Percentiles rank a stretch among this genome's conserved stretches.
These are phyloP conservation scores for Grapholita molesta DNA, from an alignment of 1,140 invertebrate species.

Conservation along the genomic window DNA sequence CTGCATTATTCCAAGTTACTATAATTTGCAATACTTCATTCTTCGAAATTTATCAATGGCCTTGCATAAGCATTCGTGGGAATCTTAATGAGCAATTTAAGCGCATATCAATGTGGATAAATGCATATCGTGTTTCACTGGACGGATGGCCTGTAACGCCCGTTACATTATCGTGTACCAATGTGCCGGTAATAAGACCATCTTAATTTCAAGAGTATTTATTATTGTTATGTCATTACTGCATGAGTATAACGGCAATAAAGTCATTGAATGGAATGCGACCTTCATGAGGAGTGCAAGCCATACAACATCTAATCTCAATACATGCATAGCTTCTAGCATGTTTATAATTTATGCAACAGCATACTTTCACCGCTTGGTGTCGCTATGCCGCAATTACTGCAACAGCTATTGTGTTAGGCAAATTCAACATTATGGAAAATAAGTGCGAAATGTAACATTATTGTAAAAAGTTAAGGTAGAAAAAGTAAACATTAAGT, in stretches of 20 bases:
- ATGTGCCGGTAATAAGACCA: background rate
- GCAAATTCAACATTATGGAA: too few relatives aligned
- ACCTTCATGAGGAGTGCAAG: background rate
- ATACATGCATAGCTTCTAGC: background rate
- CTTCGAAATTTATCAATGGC: slow-evolving; percentile 5
- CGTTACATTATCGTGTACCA: background rate
- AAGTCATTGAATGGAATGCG: background rate
- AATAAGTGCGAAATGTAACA: too few relatives aligned
- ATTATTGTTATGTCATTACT: background rate
- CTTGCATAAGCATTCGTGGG: slow-evolving; percentile 9
- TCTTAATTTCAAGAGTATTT: slow-evolving; percentile 1
- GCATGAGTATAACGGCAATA: background rate
- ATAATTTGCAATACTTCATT: background rate
- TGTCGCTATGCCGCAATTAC: background rate
- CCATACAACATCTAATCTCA: background rate
- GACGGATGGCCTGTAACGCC: background rate
- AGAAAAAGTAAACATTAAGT: too few relatives aligned
- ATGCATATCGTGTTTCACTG: background rate
- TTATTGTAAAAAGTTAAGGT: too few relatives aligned
- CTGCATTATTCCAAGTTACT: background rate
- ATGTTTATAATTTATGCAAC: background rate
- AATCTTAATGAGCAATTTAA: background rate
- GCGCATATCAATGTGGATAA: background rate
- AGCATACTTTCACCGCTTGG: slow-evolving; percentile 7
- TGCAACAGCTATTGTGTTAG: background rate